These are phyloP conservation scores for Lepilemur septentrionalis DNA, from an alignment of 2,797 vertebrate species.

Conservation along the genomic window DNA sequence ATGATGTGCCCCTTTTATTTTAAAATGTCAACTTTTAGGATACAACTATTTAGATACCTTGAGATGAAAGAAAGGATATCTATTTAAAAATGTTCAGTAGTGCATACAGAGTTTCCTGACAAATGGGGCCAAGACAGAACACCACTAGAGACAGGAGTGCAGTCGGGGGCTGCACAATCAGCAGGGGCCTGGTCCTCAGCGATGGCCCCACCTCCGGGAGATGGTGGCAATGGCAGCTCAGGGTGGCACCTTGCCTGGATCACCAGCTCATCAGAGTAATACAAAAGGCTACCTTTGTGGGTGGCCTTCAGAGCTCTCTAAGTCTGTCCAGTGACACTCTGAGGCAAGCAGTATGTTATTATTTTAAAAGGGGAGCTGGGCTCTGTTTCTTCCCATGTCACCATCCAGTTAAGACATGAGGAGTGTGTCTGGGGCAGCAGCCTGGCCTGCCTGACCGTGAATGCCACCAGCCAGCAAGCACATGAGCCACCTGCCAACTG, in stretches of 20 bases:
- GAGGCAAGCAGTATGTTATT: too few species aligned
- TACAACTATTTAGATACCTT: not conserved
- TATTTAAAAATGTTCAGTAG: not conserved
- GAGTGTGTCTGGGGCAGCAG: not conserved
- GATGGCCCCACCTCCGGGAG: too few species aligned
- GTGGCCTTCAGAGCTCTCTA: too few species aligned
- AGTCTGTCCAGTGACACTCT: not conserved
- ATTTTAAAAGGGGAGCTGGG: not conserved
- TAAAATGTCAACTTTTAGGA: not conserved
- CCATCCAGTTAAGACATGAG: not conserved
- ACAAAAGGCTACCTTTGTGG: not conserved
- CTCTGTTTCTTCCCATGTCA: not conserved
- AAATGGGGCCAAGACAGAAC: not conserved
- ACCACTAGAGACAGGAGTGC: fast-evolving
- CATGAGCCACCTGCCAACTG: not conserved
- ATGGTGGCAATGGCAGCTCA: not conserved
- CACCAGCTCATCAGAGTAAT: not conserved
- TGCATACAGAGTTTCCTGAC: not conserved
- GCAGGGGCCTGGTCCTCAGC: too few species aligned
- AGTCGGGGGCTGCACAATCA: fast-evolving
- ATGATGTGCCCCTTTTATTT: not conserved
- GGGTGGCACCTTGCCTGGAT: not conserved
- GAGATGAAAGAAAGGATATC: not conserved
- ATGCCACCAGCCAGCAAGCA: not conserved
- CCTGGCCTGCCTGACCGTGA: not conserved